Base-by-base conservation (phyloP, 2,797 vertebrate species). In the Tragelaphus eurycerus region DNA sequence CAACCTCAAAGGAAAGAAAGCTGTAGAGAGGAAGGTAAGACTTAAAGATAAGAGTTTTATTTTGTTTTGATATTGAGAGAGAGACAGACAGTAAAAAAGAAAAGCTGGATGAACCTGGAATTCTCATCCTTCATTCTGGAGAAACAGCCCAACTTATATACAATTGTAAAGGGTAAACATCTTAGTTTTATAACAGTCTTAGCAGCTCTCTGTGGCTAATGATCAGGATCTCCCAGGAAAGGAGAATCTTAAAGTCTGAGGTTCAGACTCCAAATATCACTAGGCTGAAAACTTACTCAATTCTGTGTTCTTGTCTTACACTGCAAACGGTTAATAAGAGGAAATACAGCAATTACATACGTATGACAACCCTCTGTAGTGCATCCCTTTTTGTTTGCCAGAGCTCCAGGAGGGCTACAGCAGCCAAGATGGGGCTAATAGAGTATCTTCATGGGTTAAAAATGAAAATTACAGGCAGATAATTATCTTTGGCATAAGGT, bases 401-500 rank as follows among this genome's bases (percentile, higher is more conserved):
- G 88, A 81, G 48, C 34, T 78, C 78, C 17, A 43, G 48, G 29
- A 67, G 43, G 38, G 9, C 46, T 79, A 38, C 3, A 57, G 31
- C 78, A 90, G 82, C 67, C 78, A 13, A 93, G 13, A 34, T 27
- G 25, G 57, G 46, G 38, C 92, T 91, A 55, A 84, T 6, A 71
- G 84, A 92, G 74, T 91, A 84, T 92, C 91, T 96, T 81, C 82
- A 59, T 52, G 93, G 94, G 94, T 97, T 97, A 97, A 97, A 98
- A 97, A 96, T 95, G 67, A 98, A 97, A 97, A 97, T 96, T 89
- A 92, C 48, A 90, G 57, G 55, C 95, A 97, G 86, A 95, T 96
- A 95, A 96, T 97, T 96, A 96, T 97, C 97, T 98, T 88, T 95
- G 60, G 78, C 93, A 88, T 97, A 97, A 93, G 83, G 81, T 98